Base-by-base conservation (phyloP, 64 coral and sea anemone species). In the Porites australiensis region DNA sequence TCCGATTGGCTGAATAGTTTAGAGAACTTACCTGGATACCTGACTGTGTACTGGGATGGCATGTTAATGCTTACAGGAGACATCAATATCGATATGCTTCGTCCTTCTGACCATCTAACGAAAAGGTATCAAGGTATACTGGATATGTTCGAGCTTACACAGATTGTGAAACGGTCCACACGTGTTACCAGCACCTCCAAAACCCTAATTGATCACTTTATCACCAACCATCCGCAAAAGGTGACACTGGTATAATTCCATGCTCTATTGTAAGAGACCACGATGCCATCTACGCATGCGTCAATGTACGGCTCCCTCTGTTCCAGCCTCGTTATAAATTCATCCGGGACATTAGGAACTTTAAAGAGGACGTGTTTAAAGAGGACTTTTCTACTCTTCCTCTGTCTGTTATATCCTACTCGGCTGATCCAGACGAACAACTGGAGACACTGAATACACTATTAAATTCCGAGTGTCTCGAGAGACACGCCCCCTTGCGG, bases 391-490 rank as follows among this genome's bases (percentile, higher is more conserved):
- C 69, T 22, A 58, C 44, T 7, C 64, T 92, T 85, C 90, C 79
- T 5, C 2, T 83, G 43, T 77, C 67, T 55, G 7, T 86, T 20
- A 71, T 95, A 64, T 79, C 52, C 49, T 85, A 46, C 46, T 75
- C 79, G 6, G 70, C 85, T 77, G 87, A 95, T 68, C 93, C 87
- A 8, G 80, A 90, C 18, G 88, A 95, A 85, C 52, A 90, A 78
- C 51, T 90, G 13, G 88, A 77, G 8, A 51, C 19, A 6, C 58
- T 95, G 8, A 94, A 88, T 14, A 82, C 44, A 65, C 64, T 95
- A n/a, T n/a, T n/a, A n/a, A n/a, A n/a, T n/a, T n/a, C n/a, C n/a
- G n/a, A n/a, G n/a, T n/a, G n/a, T n/a, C n/a, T n/a, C n/a, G n/a
- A n/a, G n/a, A n/a, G n/a, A n/a, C n/a, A n/a, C n/a, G n/a, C n/a